Evolutionary conservation across 2,888 invertebrate genomes (phyloP).

Genomic region (Mesoligia furuncula): DNA sequence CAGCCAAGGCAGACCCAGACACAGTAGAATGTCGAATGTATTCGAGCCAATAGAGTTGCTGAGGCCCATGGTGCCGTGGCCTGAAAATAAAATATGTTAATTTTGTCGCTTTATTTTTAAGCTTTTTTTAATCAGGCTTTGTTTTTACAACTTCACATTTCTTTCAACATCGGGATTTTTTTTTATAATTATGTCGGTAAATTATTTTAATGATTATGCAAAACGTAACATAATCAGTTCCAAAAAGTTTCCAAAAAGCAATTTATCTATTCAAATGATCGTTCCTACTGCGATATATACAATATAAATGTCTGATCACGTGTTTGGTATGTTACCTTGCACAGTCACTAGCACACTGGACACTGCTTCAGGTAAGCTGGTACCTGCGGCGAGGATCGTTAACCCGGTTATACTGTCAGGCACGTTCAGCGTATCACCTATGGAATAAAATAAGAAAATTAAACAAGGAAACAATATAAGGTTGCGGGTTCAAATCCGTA

Average conservation of each 20-base stretch:
- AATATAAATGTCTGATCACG: background rate
- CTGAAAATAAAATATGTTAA: constrained; percentile 79
- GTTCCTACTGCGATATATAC: too few species aligned
- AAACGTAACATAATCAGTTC: too few species aligned
- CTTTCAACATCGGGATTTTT: too few species aligned
- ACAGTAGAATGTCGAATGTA: constrained; percentile 94
- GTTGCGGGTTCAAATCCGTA: background rate
- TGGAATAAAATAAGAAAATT: constrained; percentile 45
- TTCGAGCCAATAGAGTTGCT: constrained; percentile 96
- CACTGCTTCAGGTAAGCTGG: constrained; percentile 96
- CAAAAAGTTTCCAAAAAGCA: too few species aligned
- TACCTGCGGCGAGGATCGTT: constrained; percentile 96
- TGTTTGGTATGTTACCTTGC: constrained; percentile 90
- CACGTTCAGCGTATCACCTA: constrained; percentile 94
- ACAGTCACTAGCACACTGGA: constrained; percentile 95
- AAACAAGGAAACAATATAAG: background rate
- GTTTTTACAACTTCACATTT: background rate
- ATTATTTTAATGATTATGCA: too few species aligned
- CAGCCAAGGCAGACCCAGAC: constrained; percentile 95
- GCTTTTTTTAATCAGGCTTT: background rate
- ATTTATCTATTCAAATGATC: too few species aligned
- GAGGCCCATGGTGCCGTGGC: constrained; percentile 94
- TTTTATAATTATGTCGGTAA: background rate
- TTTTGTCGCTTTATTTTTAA: background rate
- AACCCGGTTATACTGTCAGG: constrained; percentile 97